Base-by-base conservation (phyloP, 2,888 invertebrate genomes). In the Bombylius discolor region DNA sequence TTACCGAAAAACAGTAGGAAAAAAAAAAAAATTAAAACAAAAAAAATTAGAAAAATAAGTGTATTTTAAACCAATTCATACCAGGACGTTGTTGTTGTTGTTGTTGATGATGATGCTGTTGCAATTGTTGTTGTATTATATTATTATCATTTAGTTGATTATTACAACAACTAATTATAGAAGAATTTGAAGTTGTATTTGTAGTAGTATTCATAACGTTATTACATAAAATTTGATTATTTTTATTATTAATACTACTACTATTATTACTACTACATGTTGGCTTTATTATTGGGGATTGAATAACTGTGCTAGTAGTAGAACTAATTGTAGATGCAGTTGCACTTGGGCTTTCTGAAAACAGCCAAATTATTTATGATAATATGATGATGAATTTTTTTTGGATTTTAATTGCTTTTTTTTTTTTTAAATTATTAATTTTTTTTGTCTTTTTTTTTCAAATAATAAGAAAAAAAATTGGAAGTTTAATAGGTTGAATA, bases 271-370 rank as follows among this genome's bases (percentile, higher is more conserved):
- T 23, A 55, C 53, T 59, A 49, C 55, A 52, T 59, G 60, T 58
- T 53, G 59, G 51, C 50, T 56, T 58, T 54, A 49, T 50, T 50
- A 53, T 59, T 59, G 58, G 58, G 54, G 53, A 52, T 52, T 59
- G 59, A 57, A 58, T 57, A 49, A 59, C 51, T 52, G 61, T 61
- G 57, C 57, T 58, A 56, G 61, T 58, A 56, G 61, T 56, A 56
- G 59, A 58, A 47, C 58, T 58, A 55, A 59, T 56, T 53, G 61
- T 56, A 56, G 61, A 59, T 57, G 60, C 56, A 55, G 58, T 55
- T 56, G 60, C 59, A 53, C 53, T 56, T 52, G 59, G 56, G 58
- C 59, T 59, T 59, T 61, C 61, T 61, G 61, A 58, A 60, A 60
- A 59, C 47, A 52, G 50, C 52, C 49, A 53, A 47, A 50, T 50